Percentiles rank a stretch among this genome's conserved stretches.
Conservation (phyloP, 1,140 invertebrate species). For the Bombus vancouverensis region DNA sequence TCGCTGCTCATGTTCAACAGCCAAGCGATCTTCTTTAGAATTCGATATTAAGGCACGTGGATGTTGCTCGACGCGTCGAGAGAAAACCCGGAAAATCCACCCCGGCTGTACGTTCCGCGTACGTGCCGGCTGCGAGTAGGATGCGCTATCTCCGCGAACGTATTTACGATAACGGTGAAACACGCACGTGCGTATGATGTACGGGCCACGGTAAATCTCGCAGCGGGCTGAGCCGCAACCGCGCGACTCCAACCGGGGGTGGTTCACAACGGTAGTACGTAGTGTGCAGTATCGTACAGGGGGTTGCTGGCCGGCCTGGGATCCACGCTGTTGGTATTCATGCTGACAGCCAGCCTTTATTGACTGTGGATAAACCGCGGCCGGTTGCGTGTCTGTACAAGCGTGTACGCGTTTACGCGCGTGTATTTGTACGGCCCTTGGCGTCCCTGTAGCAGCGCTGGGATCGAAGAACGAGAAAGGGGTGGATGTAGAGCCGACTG, state of each 20-base stretch:
- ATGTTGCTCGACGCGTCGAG: background rate
- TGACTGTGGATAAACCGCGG: conserved; percentile 76
- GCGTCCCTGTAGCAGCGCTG: too few relatives aligned
- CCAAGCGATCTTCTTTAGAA: background rate
- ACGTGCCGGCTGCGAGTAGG: conserved; percentile 2
- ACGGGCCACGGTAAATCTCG: conserved; percentile 65
- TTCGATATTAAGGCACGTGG: conserved; percentile 11
- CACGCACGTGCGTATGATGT: conserved; percentile 69
- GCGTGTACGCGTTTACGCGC: conserved; percentile 21
- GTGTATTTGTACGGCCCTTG: background rate
- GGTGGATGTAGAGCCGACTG: conserved; percentile 3
- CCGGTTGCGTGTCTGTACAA: conserved; percentile 49
- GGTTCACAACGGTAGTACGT: background rate
- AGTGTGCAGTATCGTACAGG: too few relatives aligned
- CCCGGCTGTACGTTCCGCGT: background rate
- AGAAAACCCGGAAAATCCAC: conserved; percentile 15
- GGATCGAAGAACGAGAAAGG: background rate
- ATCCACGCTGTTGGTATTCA: conserved; percentile 74
- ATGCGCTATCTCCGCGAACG: conserved; percentile 37
- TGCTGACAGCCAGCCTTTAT: conserved; percentile 78
- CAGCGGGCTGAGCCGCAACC: conserved; percentile 31
- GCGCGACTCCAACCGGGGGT: background rate
- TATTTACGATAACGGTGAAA: conserved; percentile 57
- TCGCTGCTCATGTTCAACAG: too few relatives aligned
- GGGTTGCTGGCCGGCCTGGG: conserved; percentile 12